Percentiles rank a stretch among this genome's conserved stretches.
These are phyloP conservation scores for Eugnorisma glareosa DNA, from an alignment of 2,888 invertebrate species.

Conservation along the genomic window DNA sequence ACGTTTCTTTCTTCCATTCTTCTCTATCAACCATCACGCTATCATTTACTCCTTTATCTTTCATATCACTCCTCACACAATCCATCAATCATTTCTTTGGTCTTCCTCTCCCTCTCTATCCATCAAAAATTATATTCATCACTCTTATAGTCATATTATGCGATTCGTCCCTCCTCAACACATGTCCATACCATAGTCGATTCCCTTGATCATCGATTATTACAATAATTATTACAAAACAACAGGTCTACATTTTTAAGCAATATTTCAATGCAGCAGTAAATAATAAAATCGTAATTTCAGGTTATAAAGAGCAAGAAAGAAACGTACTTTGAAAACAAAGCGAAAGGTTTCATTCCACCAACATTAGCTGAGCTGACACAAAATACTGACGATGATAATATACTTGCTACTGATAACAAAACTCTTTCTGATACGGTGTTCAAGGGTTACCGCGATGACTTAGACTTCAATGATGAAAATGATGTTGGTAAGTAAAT, in stretches of 20 bases:
- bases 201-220: not conserved
- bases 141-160: too few species aligned
- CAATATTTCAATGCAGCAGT: not conserved
- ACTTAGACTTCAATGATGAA: constrained; percentile 95
- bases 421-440: constrained; percentile 87
- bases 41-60: too few species aligned
- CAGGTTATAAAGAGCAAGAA: constrained; percentile 92
- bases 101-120: too few species aligned
- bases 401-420: constrained; percentile 75
- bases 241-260: not conserved
- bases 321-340: constrained; percentile 88
- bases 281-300: constrained; percentile 22
- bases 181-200: too few species aligned
- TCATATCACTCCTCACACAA: too few species aligned
- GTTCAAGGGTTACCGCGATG: constrained; percentile 93
- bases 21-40: too few species aligned
- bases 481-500: constrained; percentile 92
- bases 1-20: too few species aligned
- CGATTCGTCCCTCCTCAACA: too few species aligned
- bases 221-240: not conserved
- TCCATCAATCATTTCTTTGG: too few species aligned
- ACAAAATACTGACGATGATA: constrained; percentile 77
- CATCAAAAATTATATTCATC: too few species aligned
- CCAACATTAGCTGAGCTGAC: constrained; percentile 82
- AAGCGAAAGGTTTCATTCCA: constrained; percentile 85